These are phyloP conservation scores for Cochlearius cochlearius DNA, from an alignment of 2,113 vertebrate genomes.

Conservation along the genomic window DNA sequence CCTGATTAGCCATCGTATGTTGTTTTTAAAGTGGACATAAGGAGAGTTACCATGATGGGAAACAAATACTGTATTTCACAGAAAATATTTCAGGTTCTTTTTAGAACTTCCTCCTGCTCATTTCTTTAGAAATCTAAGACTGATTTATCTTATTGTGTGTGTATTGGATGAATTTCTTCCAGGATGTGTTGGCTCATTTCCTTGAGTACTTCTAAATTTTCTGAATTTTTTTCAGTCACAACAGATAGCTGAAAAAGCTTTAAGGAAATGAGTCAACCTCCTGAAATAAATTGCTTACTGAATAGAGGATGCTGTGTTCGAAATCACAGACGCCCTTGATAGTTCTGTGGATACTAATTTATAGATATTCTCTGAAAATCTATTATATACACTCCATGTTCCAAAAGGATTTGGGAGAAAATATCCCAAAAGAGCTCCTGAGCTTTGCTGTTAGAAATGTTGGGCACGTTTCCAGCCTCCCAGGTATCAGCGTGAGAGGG, in stretches of 20 bases:
- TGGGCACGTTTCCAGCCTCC: not conserved
- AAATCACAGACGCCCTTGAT: slow-evolving; percentile 30
- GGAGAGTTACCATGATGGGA: not conserved
- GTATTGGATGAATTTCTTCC: slow-evolving; percentile 60
- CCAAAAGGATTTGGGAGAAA: not conserved
- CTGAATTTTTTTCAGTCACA: slow-evolving; percentile 62
- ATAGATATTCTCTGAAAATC: not conserved
- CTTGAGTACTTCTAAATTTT: slow-evolving; percentile 68
- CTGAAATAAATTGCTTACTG: slow-evolving; percentile 68
- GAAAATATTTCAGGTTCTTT: slow-evolving; percentile 23
- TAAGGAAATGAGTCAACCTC: slow-evolving; percentile 74
- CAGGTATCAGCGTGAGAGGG: accelerated
- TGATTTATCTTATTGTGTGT: slow-evolving; percentile 51
- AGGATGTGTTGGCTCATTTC: slow-evolving; percentile 78
- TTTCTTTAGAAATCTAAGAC: slow-evolving; percentile 20
- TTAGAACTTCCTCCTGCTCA: slow-evolving; percentile 2
- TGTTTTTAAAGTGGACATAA: not conserved
- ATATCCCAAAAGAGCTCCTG: not conserved
- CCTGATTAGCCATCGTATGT: not conserved
- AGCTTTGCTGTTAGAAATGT: not conserved
- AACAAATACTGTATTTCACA: slow-evolving; percentile 11
- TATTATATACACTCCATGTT: not conserved
- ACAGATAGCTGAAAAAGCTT: slow-evolving; percentile 66
- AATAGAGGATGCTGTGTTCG: slow-evolving; percentile 39
- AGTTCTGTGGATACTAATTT: not conserved